Base-by-base conservation (phyloP, 1,140 invertebrate genomes). In the Aphidius gifuensis region DNA sequence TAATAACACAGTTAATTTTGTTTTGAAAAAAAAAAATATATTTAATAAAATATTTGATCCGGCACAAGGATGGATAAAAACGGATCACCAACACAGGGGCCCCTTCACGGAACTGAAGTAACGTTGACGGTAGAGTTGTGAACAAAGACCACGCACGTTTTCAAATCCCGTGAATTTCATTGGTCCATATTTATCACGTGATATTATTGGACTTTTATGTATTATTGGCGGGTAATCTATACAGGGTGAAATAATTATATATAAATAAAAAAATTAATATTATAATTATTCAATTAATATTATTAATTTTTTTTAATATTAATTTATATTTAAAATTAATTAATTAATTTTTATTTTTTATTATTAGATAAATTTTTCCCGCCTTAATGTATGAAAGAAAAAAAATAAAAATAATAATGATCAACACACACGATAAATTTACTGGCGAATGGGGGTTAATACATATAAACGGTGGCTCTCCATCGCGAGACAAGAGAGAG, bases 91-190 rank as follows among this genome's bases (percentile, higher is more conserved):
- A 79, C 76, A 78, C 76, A 76, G 66, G 76, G 74, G 71, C 78
- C 76, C 75, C 77, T 77, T 79, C 73, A 74, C 76, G 75, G 72
- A 79, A 80, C 78, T 80, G 79, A 80, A 71, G 74, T 66, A 79
- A 78, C 72, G 75, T 76, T 74, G 75, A 74, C 71, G 71, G 71
- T 67, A 65, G 67, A 72, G 70, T 76, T 69, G 69, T 76, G 76
- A 78, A 80, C 79, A 80, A 80, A 80, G 78, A 79, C 74, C 75
- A 80, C 75, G 78, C 75, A 80, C 77, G 74, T 80, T 55, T 80
- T 80, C 77, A 80, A 80, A 80, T 80, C 73, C 71, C 62, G 56
- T 55, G 21, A 11, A 57, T 40, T 3, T 23, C 61, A 80, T 79
- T 80, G 76, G 78, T 16, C 57, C n/a, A 7, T 4, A 4, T 0